phyloP scores from a whole-genome alignment of 2,113 vertebrate genomes.

The Catharus bicknelli region DNA sequence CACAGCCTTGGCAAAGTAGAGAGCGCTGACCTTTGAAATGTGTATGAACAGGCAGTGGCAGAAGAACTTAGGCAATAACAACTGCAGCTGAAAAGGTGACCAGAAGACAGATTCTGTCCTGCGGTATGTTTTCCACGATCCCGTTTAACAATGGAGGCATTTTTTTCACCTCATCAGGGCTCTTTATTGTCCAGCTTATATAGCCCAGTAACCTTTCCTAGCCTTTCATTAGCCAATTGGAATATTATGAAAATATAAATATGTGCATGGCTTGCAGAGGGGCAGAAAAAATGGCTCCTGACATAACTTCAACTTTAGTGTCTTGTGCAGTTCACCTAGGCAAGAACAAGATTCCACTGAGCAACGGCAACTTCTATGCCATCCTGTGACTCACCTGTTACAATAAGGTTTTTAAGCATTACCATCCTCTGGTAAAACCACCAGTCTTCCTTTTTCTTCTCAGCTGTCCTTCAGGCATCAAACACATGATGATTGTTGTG shows the following conservation, averaged over 20 bases:
- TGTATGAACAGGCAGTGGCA: background rate
- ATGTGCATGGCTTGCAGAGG: background rate
- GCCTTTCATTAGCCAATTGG: background rate
- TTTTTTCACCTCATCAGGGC: background rate
- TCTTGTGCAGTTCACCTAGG: background rate
- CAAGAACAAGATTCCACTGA: background rate
- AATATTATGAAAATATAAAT: background rate
- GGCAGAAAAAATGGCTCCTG: background rate
- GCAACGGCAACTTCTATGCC: background rate
- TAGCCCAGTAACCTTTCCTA: background rate
- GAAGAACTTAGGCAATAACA: background rate
- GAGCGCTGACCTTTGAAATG: background rate
- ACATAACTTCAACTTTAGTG: background rate
- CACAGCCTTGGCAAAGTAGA: background rate
- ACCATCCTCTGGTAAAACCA: background rate
- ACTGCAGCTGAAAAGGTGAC: background rate
- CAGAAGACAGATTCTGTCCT: background rate
- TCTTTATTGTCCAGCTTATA: background rate
- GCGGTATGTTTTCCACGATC: background rate
- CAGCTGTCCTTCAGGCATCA: background rate
- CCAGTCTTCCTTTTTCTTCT: background rate
- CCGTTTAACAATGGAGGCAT: background rate
- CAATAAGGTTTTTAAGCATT: background rate
- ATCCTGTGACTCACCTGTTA: background rate
- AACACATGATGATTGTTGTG: background rate